Evolutionary conservation across 2,888 invertebrate genomes (phyloP), one percentile per base, ranked within the genome.

Genomic region (Subacronicta megacephala): DNA sequence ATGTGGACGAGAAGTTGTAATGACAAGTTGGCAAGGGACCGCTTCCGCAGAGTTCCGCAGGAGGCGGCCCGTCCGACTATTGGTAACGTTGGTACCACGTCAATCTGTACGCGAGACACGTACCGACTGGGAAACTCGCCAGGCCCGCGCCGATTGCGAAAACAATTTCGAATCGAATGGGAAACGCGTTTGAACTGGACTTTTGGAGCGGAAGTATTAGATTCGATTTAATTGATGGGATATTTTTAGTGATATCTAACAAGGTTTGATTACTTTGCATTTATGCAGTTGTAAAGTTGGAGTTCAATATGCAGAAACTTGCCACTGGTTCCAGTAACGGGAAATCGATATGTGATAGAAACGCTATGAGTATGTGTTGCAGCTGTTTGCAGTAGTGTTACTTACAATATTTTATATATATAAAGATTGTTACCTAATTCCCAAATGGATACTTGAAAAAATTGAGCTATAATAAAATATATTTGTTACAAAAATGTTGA

Each of bases 111-210:
- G 54, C 78, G 17, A 57, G 50, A 68, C 82, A 83, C 82, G 82
- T 82, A 75, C 58, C 5, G 41, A 55, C 60, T 72, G 77, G 80
- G 81, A 76, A 72, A 52, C 68, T 68, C 70, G 80, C 83, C 80
- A 79, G 77, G 52, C 56, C 58, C 63, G 67, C 63, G 67, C 75
- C 77, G 77, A 77, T 77, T 75, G 77, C 57, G 73, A 78, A 80
- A 80, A 80, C 80, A 81, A 81, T 80, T 79, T 80, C 70, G 60
- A 54, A 69, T 72, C 72, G 72, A 71, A 77, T 73, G 65, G 64
- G 59, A 66, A 69, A 62, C 72, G 62, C 67, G 73, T 72, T 75
- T 60, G 62, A 62, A 70, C 66, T 58, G 64, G 58, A 72, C 66
- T 66, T 68, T 68, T 68, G 53, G 68, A 64, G 54, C 61, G 64